Base-by-base conservation (phyloP, 2,113 vertebrate genomes). In the Aptenodytes forsteri region DNA sequence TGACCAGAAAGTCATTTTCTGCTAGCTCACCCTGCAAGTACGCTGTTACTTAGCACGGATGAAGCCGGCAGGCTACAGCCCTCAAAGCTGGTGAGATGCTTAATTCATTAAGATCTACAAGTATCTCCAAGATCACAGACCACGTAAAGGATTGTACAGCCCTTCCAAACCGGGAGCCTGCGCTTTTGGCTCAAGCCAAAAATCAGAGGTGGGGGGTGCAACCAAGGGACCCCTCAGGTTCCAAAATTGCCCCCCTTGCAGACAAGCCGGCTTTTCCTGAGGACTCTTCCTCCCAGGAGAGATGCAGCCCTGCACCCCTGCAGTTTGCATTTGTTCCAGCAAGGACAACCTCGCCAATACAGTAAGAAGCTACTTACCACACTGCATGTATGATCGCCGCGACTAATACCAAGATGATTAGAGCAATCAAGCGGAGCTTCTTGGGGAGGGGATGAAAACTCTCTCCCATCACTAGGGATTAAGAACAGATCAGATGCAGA, bases 371-470 rank as follows among this genome's bases (percentile, higher is more conserved):
- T 90, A 76, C 94, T 96, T 93, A 93, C 13, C 2, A 0, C 58
- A 36, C 88, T 86, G 46, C 1, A 0, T 40, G 42, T 50, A 88
- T n/a, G 62, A 93, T 72, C 27, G 0, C 85, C 34, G 59, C 79
- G 67, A 80, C n/a, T 96, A 97, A 97, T 66, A 82, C 76, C 72
- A 70, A 81, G 76, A 71, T 80, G 90, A 97, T 96, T 95, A 95
- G 62, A 92, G 82, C 79, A 93, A 95, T 94, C 96, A 96, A 90
- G 72, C 25, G 22, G 42, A 93, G 92, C 87, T 94, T 73, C 95
- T 76, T 62, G 82, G 25, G 36, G 64, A 87, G 26, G 30, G 94
- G 64, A 96, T 92, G 81, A 93, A 90, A 93, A 91, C 54, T 94
- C 89, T 89, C 83, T 82, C 92, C 79, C 83, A 73, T 94, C 67